Conservation (phyloP, 2,888 invertebrate genomes). For the Ennomos fuscantarius region DNA sequence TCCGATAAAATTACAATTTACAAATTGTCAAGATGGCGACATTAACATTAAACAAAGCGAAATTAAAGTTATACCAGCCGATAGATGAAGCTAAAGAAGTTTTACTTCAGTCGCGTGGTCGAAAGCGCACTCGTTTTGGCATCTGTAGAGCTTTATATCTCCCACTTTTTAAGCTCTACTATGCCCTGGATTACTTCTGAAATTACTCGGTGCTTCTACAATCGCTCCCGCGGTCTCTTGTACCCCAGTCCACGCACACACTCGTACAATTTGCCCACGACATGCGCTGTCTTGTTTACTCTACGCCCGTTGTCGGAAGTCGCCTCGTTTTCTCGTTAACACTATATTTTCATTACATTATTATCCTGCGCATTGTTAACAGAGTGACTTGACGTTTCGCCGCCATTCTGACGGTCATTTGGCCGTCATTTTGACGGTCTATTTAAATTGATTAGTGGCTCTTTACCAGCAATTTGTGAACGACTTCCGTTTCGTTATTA, state of each 20-base stretch:
- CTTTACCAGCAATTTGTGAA: slow-evolving; percentile 41
- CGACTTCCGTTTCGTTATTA: slow-evolving; percentile 52
- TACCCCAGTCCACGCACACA: slow-evolving; percentile 27
- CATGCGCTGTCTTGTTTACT: slow-evolving; percentile 66
- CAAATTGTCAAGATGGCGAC: too few species aligned
- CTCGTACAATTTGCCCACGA: slow-evolving; percentile 49
- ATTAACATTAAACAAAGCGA: too few species aligned
- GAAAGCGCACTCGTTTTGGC: too few species aligned
- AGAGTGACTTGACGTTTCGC: slow-evolving; percentile 55
- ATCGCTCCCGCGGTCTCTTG: slow-evolving; percentile 36
- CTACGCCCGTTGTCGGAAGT: slow-evolving; percentile 63
- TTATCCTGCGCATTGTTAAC: slow-evolving; percentile 52
- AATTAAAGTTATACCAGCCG: too few species aligned
- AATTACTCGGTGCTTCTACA: too few species aligned
- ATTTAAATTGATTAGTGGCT: slow-evolving; percentile 45
- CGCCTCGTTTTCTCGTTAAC: slow-evolving; percentile 60
- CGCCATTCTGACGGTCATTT: slow-evolving; percentile 20
- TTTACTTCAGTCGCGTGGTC: too few species aligned
- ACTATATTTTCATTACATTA: slow-evolving; percentile 64
- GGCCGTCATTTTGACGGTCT: slow-evolving; percentile 31
- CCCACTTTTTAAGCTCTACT: too few species aligned
- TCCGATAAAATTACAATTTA: too few species aligned
- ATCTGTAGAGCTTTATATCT: too few species aligned
- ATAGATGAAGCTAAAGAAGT: too few species aligned
- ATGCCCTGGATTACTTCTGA: too few species aligned